Conservation (phyloP, 2,113 vertebrate genomes). For the Boulengeromyrus knoepffleri region DNA sequence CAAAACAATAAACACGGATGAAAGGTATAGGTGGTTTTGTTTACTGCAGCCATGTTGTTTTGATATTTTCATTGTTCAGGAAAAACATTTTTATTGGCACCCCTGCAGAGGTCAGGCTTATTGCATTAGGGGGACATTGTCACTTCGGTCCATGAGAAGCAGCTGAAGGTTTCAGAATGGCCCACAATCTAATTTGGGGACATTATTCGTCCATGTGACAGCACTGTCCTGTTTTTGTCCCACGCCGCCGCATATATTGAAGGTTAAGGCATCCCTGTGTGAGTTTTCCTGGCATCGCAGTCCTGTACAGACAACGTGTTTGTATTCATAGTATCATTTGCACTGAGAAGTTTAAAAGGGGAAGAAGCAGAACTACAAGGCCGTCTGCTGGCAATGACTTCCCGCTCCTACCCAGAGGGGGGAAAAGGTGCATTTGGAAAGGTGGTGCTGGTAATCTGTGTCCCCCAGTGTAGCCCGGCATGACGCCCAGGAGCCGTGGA, state of each 20-base stretch:
- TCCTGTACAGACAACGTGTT: background rate
- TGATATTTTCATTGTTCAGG: background rate
- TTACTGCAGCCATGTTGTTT: background rate
- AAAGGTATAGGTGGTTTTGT: background rate
- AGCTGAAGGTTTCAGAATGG: background rate
- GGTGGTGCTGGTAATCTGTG: background rate
- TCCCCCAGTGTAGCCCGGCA: background rate
- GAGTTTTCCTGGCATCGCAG: background rate
- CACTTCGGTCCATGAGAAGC: background rate
- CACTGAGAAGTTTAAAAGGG: background rate
- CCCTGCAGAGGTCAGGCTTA: background rate
- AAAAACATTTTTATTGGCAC: background rate
- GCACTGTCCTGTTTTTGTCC: background rate
- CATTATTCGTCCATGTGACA: background rate
- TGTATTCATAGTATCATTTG: background rate
- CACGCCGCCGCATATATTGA: background rate
- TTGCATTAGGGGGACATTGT: background rate
- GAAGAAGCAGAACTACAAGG: background rate
- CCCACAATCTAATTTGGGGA: background rate
- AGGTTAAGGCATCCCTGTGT: background rate
- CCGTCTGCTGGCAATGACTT: background rate
- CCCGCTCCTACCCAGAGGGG: background rate
- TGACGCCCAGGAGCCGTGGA: conserved; percentile 36
- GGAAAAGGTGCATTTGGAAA: background rate
- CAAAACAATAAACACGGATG: background rate